Conservation (phyloP, 2,113 vertebrate genomes). For the Pipa parva region DNA sequence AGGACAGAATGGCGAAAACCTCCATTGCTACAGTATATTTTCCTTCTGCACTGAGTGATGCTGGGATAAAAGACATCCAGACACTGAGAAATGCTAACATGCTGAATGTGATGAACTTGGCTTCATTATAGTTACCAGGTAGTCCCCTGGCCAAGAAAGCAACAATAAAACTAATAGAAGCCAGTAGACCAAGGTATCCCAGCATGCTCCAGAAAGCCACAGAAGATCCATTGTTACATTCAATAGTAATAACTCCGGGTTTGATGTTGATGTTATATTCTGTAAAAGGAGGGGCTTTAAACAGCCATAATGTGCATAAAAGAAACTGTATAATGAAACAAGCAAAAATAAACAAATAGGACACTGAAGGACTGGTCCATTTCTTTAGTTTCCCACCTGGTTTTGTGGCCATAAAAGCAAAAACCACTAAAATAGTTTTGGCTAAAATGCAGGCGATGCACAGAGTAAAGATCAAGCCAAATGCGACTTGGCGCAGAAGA, state of each 20-base stretch:
- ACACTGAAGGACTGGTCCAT: not conserved
- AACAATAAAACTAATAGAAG: constrained; percentile 31
- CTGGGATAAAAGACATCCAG: no score
- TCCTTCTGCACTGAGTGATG: no score
- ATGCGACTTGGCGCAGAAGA: constrained; percentile 1
- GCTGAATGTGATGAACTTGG: no score
- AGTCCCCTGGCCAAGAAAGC: constrained; percentile 41
- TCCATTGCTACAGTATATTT: no score
- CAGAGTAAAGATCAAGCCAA: constrained; percentile 17
- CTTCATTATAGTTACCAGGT: constrained; percentile 43
- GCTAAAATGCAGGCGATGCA: constrained; percentile 5
- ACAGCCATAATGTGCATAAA: not conserved
- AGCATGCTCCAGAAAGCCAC: constrained; percentile 29
- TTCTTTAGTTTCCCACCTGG: not conserved
- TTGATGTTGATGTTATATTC: constrained; percentile 1
- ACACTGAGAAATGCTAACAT: no score
- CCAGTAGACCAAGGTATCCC: constrained; percentile 33
- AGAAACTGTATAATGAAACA: not conserved
- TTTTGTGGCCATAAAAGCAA: constrained; percentile 1
- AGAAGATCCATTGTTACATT: not conserved
- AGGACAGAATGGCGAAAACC: no score
- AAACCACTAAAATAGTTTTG: constrained; percentile 15
- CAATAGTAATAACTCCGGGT: not conserved
- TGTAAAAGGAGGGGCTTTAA: not conserved
- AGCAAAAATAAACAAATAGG: not conserved